Conservation (phyloP, 2,888 invertebrate genomes). For the Ecliptopera silaceata region DNA sequence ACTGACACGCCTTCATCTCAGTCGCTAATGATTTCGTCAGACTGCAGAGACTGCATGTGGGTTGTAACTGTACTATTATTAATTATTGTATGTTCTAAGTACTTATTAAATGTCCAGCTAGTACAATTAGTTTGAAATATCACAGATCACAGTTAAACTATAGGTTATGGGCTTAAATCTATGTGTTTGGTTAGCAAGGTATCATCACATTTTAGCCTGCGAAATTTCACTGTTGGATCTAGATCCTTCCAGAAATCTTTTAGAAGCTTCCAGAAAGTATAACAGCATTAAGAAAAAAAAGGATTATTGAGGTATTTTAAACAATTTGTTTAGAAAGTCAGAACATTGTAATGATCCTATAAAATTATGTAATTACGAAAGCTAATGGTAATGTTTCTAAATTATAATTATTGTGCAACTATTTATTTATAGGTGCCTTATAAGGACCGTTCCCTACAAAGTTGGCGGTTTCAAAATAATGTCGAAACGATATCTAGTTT, state of each 20-base stretch:
- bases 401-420: slow-evolving; percentile 26
- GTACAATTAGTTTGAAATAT: too few species aligned
- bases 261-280: too few species aligned
- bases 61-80: slow-evolving; percentile 14
- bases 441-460: slow-evolving; percentile 23
- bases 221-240: too few species aligned
- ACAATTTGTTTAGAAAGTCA: slow-evolving; percentile 1
- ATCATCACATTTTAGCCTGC: too few species aligned
- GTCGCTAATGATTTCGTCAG: slow-evolving; percentile 32
- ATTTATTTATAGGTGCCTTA: slow-evolving; percentile 17
- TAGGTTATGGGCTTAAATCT: too few species aligned
- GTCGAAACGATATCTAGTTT: slow-evolving; percentile 26
- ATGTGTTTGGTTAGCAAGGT: too few species aligned
- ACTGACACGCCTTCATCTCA: slow-evolving; percentile 31
- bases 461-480: slow-evolving; percentile 20
- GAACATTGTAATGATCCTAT: slow-evolving; percentile 4
- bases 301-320: too few species aligned
- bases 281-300: too few species aligned
- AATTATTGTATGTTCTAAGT: slow-evolving; percentile 7
- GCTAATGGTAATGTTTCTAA: slow-evolving; percentile 26
- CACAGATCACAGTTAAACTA: too few species aligned
- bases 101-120: too few species aligned
- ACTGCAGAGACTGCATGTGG: slow-evolving; percentile 24
- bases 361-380: slow-evolving; percentile 8
- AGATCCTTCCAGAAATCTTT: too few species aligned